phyloP scores from a whole-genome alignment of 2,888 invertebrate species.

The Philereme transversata region DNA sequence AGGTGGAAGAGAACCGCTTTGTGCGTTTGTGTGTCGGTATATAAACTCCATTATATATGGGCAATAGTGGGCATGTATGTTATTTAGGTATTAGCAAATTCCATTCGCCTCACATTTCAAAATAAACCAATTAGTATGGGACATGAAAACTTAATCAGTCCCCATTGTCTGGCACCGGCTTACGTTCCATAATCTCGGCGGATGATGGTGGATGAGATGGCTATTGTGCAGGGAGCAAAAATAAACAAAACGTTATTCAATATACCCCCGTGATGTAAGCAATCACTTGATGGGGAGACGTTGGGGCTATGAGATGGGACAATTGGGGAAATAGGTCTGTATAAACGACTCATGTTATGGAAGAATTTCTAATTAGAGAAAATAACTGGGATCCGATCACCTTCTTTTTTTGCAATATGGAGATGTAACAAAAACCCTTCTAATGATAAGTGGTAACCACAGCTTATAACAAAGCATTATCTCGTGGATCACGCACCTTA shows the following conservation, averaged over 20 bases:
- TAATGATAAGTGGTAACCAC: no score
- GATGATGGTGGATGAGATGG: conserved; percentile 24
- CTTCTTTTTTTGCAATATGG: no score
- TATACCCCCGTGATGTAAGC: conserved; percentile 73
- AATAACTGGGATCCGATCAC: no score
- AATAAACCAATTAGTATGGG: conserved; percentile 38
- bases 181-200: conserved; percentile 36
- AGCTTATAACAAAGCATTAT: no score
- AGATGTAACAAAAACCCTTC: no score
- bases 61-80: no score
- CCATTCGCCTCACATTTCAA: conserved; percentile 24
- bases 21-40: no score
- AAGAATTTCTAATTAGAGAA: no score
- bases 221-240: conserved; percentile 62
- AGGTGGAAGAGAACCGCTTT: no score
- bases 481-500: no score
- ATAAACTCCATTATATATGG: no score
- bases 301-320: conserved; percentile 47
- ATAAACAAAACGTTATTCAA: conserved; percentile 81
- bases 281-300: conserved; percentile 66
- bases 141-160: conserved; percentile 40
- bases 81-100: conserved; percentile 11
- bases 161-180: conserved; percentile 33
- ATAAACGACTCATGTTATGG: no score
- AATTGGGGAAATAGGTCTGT: not conserved